Evolutionary conservation across 1,140 invertebrate genomes (phyloP), one percentile per base, ranked within the genome.

Genomic region (Himalopsyche phryganea): DNA sequence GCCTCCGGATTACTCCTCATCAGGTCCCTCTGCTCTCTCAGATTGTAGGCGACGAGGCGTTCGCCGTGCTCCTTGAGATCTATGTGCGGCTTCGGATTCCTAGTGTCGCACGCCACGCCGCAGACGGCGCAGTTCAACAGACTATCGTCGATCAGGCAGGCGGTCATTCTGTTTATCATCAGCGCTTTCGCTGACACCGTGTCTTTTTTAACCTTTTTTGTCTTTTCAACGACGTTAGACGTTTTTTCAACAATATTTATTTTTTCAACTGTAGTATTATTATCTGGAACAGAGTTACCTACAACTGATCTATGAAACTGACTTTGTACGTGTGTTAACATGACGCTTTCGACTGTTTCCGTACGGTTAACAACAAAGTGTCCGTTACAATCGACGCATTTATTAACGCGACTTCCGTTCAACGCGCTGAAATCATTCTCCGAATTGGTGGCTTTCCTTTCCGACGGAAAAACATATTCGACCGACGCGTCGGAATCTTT

Each of bases 1-100:
- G 56, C 10, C 5, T 63, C 61, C 10, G 57, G 57, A 32, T 63
- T 56, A 38, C 57, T 44, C 9, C 36, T n/a, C 5, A 63, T 52
- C 17, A 63, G 19, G 1, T 36, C 44, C 28, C 48, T 55, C 42
- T 63, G 61, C 35, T 20, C 15, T 15, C 44, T 36, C 3, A 23
- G 23, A 18, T 63, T 59, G 42, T 49, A 57, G 1, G 48, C 35
- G 6, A 52, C 47, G 14, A 63, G 28, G 23, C 56, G 59, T 6
- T 59, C 46, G 3, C 46, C 38, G 36, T 63, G 61, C 13, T 10
- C 6, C 9, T 44, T 40, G 11, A 23, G 18, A 17, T 41, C 44
- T 18, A 60, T 48, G 13, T 63, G 61, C 6, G 48, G 40, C 9
- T 32, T 47, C 40, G 59, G 36, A 10, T 44, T 32, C 7, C 42